Evolutionary conservation across 2,797 vertebrate genomes (phyloP).

Genomic region (Agapornis canus): DNA sequence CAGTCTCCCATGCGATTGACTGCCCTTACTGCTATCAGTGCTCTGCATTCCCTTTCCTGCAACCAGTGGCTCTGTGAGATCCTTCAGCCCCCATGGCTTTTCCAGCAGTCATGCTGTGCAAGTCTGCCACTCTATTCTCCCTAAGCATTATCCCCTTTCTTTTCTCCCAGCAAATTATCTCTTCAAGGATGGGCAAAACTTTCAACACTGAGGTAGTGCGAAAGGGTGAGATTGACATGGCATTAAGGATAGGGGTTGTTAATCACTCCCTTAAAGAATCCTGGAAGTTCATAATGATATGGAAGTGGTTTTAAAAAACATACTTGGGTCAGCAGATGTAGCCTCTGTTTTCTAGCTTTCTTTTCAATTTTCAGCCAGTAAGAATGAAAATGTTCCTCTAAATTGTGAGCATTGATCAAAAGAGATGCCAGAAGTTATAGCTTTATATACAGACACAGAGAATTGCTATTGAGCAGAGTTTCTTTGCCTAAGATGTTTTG

Average conservation of each 20-base stretch:
- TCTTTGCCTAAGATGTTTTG: not conserved
- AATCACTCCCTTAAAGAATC: not conserved
- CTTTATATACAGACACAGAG: not conserved
- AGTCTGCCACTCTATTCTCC: not conserved
- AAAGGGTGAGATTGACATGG: not conserved
- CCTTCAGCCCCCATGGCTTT: not conserved
- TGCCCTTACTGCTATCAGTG: fast-evolving
- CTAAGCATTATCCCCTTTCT: not conserved
- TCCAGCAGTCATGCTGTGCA: not conserved
- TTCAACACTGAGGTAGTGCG: not conserved
- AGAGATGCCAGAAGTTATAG: not conserved
- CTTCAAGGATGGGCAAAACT: not conserved
- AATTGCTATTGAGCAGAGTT: not conserved
- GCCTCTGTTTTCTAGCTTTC: not conserved
- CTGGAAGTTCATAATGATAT: not conserved
- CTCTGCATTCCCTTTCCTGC: not conserved
- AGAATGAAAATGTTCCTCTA: not conserved
- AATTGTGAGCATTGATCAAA: not conserved
- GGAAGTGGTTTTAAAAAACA: not conserved
- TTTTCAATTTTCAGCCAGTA: not conserved
- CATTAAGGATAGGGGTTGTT: not conserved
- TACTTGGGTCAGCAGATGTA: not conserved
- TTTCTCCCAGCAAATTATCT: not conserved
- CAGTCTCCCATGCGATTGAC: fast-evolving
- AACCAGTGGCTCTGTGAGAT: not conserved